These are phyloP conservation scores for Hedychridium roseum DNA, from an alignment of 2,888 invertebrate species.

Conservation along the genomic window DNA sequence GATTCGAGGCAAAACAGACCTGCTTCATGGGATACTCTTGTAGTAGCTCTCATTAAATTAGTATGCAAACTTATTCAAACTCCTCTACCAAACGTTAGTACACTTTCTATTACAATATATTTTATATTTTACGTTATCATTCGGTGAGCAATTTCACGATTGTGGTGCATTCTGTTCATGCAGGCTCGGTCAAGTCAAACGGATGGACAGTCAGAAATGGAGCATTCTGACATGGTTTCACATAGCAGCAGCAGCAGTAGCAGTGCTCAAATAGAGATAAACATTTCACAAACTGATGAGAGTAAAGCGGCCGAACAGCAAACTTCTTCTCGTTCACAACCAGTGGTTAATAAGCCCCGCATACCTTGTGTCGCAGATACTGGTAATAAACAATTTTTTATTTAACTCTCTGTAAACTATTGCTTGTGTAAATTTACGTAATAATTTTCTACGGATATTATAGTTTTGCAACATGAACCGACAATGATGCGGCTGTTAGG, in stretches of 20 bases:
- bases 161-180: no score
- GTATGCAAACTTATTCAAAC: slow-evolving; percentile 72
- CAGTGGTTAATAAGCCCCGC: slow-evolving; percentile 41
- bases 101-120: background rate
- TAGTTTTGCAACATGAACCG: slow-evolving; percentile 77
- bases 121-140: slow-evolving; percentile 4
- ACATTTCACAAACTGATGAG: slow-evolving; percentile 80
- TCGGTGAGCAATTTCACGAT: no score
- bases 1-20: slow-evolving; percentile 72
- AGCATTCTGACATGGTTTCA: slow-evolving; percentile 42
- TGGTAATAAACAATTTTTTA: slow-evolving; percentile 62
- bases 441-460: slow-evolving; percentile 19
- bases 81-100: slow-evolving; percentile 66
- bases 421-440: background rate
- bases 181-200: slow-evolving; percentile 36
- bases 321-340: slow-evolving; percentile 44
- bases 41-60: slow-evolving; percentile 76
- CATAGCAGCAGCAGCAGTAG: slow-evolving; percentile 24
- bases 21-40: slow-evolving; percentile 76
- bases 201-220: slow-evolving; percentile 49
- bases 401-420: background rate
- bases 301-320: slow-evolving; percentile 76
- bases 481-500: slow-evolving; percentile 86
- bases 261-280: slow-evolving; percentile 47
- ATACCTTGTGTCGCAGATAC: slow-evolving; percentile 80